Evolutionary conservation across 64 coral and sea anemone species (phyloP).

Genomic region (Dendrophyllia cribrosa): DNA sequence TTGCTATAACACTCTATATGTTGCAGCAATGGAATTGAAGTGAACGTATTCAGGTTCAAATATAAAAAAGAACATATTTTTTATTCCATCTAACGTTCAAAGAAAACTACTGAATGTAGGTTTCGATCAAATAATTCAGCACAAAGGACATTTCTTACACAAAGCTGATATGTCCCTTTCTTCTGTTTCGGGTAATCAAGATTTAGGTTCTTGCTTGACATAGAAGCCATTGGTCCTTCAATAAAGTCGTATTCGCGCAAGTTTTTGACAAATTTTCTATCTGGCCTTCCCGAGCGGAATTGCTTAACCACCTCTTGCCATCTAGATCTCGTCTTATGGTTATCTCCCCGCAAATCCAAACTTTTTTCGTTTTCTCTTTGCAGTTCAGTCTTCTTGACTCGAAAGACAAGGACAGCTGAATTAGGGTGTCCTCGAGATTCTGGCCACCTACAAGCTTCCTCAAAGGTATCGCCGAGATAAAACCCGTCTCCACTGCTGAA

Average conservation of each 20-base stretch:
- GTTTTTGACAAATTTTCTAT: not conserved
- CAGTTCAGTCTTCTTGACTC: not conserved
- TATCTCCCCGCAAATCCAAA: not conserved
- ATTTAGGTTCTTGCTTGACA: not conserved
- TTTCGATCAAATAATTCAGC: not conserved
- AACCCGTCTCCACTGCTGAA: conserved; percentile 75
- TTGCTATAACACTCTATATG: too few relatives aligned
- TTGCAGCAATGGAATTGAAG: too few relatives aligned
- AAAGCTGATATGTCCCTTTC: conserved; percentile 50
- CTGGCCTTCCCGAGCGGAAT: conserved; percentile 1
- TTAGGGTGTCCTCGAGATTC: not conserved
- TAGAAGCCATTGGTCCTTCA: conserved; percentile 60
- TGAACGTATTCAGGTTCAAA: too few relatives aligned
- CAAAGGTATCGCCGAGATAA: conserved; percentile 30
- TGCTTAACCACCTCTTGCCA: conserved; percentile 21
- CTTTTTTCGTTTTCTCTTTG: not conserved
- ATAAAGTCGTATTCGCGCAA: conserved; percentile 49
- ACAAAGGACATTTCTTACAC: not conserved
- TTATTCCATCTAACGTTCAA: not conserved
- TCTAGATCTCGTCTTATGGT: not conserved
- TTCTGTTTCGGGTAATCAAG: not conserved
- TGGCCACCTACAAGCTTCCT: conserved; percentile 23
- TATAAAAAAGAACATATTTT: too few relatives aligned
- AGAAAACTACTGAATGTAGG: conserved; percentile 13
- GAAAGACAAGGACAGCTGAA: conserved; percentile 76